Conservation (phyloP, 2,113 vertebrate genomes). For the Channa argus region DNA sequence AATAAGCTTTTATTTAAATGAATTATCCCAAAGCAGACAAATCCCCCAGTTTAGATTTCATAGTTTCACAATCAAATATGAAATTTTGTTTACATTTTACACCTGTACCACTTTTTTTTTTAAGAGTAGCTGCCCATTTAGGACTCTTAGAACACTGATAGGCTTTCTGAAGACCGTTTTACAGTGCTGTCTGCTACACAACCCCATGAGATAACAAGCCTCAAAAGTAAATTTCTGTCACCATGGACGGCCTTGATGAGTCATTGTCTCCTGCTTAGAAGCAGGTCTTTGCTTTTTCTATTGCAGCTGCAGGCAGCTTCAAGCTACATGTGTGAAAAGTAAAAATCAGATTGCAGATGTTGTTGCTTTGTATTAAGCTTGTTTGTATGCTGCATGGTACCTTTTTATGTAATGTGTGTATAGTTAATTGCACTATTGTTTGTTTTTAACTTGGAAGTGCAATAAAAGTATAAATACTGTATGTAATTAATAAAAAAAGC, state of each 20-base stretch:
- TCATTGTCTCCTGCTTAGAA: conserved; percentile 54
- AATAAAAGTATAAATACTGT: conserved; percentile 86
- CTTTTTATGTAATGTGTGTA: conserved; percentile 78
- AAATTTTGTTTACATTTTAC: conserved; percentile 6
- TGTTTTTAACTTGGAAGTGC: conserved; percentile 85
- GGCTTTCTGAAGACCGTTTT: conserved; percentile 52
- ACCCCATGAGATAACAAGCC: conserved; percentile 42
- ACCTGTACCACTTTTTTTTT: conserved; percentile 9
- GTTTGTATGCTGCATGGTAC: conserved; percentile 83
- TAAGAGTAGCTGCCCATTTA: conserved; percentile 28
- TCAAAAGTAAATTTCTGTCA: conserved; percentile 32
- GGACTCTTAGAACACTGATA: conserved; percentile 26
- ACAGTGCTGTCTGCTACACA: conserved; percentile 50
- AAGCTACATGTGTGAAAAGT: conserved; percentile 60
- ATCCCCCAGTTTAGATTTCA: conserved; percentile 8
- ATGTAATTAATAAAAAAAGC: conserved; percentile 81
- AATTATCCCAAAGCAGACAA: conserved; percentile 46
- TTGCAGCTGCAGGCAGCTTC: conserved; percentile 88
- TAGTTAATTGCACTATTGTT: conserved; percentile 85
- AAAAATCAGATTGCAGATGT: conserved; percentile 51
- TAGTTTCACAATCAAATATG: too few relatives aligned
- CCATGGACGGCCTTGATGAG: conserved; percentile 64
- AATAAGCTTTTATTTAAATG: conserved; percentile 64
- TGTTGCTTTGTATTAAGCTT: conserved; percentile 76
- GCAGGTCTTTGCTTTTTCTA: conserved; percentile 74